Conservation (phyloP, 2,113 vertebrate species). For the Cinclus mexicanus region DNA sequence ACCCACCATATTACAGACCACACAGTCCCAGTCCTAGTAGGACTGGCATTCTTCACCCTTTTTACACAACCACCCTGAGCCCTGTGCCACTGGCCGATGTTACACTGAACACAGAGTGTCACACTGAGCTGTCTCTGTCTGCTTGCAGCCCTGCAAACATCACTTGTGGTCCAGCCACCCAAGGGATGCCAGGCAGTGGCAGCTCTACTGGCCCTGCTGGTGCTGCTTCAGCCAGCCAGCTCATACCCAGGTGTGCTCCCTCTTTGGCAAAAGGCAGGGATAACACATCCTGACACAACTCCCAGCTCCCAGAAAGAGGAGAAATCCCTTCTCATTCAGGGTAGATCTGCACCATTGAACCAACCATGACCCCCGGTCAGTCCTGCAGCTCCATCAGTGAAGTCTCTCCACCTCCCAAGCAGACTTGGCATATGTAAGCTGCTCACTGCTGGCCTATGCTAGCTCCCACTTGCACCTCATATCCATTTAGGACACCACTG, state of each 20-base stretch:
- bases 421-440: neutral
- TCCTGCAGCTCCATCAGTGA: neutral
- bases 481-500: neutral
- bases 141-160: neutral
- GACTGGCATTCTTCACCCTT: neutral
- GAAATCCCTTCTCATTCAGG: neutral
- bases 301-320: neutral
- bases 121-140: neutral
- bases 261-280: neutral
- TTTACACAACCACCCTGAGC: neutral
- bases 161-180: neutral
- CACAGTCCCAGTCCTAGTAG: accelerated
- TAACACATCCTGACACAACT: neutral
- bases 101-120: neutral
- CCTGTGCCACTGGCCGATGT: neutral
- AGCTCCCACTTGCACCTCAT: neutral
- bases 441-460: neutral
- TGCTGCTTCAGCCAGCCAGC: neutral
- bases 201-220: neutral
- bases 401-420: neutral
- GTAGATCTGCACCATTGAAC: neutral
- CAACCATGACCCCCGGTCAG: no score
- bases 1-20: neutral
- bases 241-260: neutral
- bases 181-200: neutral